phyloP scores from a whole-genome alignment of 2,888 invertebrate species.

The Aspidapion aeneum region DNA sequence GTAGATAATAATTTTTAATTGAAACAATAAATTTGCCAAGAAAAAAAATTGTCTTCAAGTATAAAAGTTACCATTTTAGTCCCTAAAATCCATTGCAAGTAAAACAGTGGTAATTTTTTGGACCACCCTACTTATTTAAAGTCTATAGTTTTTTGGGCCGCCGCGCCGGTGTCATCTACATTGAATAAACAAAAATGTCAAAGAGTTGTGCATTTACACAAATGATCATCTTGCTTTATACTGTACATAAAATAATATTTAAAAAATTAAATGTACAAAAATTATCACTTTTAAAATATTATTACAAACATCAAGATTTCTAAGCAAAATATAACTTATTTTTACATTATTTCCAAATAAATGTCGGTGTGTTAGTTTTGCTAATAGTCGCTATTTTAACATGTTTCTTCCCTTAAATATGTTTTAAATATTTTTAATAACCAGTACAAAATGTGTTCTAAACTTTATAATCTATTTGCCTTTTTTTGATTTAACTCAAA shows the following conservation, averaged over 20 bases:
- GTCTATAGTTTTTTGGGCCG: no score
- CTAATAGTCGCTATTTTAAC: neutral
- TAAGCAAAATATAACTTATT: neutral
- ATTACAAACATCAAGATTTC: neutral
- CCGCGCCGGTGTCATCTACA: no score
- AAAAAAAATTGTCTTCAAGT: no score
- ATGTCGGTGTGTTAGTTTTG: neutral
- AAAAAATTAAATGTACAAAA: neutral
- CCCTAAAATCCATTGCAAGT: no score
- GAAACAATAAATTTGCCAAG: no score
- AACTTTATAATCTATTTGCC: neutral
- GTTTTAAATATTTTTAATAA: neutral
- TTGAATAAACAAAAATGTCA: no score
- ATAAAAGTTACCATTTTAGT: no score
- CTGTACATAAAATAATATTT: neutral
- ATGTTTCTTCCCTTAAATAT: neutral
- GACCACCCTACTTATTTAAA: no score
- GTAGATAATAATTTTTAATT: no score
- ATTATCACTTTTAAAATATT: neutral
- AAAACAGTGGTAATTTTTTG: no score
- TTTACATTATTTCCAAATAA: neutral
- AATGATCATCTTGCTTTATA: neutral
- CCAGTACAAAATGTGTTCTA: neutral
- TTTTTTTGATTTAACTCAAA: neutral
- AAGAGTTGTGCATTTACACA: no score